Evolutionary conservation across 1,140 invertebrate genomes (phyloP).

Genomic region (Agrilus planipennis): DNA sequence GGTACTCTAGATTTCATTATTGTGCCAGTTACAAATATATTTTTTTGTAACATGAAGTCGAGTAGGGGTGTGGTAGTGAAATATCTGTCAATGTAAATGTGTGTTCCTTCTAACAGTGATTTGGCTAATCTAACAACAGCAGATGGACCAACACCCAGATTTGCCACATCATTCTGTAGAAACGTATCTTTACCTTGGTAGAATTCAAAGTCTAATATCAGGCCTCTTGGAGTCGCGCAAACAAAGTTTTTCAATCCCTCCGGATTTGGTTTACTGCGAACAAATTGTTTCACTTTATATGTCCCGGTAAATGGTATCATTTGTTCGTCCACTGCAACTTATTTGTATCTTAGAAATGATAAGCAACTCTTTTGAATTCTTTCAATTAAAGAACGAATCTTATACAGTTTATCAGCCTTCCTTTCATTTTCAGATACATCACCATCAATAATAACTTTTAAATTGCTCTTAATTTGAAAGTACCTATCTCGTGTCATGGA

Average conservation of each 20-base stretch:
- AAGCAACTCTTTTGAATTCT: conserved; percentile 9
- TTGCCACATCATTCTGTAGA: not conserved
- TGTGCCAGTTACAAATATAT: conserved; percentile 1
- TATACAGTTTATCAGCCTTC: conserved; percentile 2
- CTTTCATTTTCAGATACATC: not conserved
- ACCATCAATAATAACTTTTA: conserved; percentile 8
- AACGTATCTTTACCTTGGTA: conserved; percentile 14
- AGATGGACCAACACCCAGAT: conserved; percentile 1
- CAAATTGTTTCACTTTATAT: conserved; percentile 14
- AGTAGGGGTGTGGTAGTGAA: not conserved
- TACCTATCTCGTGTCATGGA: conserved; percentile 1
- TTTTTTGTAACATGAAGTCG: not conserved
- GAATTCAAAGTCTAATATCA: conserved; percentile 25
- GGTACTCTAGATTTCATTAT: conserved; percentile 4
- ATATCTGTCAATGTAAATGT: conserved; percentile 3
- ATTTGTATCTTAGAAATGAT: conserved; percentile 2
- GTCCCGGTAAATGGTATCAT: conserved; percentile 13
- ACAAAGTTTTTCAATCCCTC: conserved; percentile 22
- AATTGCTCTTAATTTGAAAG: not conserved
- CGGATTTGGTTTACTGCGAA: conserved; percentile 15
- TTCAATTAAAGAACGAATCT: conserved; percentile 7
- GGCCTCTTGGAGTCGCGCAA: conserved; percentile 15
- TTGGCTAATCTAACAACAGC: not conserved
- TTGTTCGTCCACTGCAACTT: conserved; percentile 13
- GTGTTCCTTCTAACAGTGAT: conserved; percentile 1